Evolutionary conservation across 2,113 vertebrate genomes (phyloP).

Genomic region (Coreoperca whiteheadi): DNA sequence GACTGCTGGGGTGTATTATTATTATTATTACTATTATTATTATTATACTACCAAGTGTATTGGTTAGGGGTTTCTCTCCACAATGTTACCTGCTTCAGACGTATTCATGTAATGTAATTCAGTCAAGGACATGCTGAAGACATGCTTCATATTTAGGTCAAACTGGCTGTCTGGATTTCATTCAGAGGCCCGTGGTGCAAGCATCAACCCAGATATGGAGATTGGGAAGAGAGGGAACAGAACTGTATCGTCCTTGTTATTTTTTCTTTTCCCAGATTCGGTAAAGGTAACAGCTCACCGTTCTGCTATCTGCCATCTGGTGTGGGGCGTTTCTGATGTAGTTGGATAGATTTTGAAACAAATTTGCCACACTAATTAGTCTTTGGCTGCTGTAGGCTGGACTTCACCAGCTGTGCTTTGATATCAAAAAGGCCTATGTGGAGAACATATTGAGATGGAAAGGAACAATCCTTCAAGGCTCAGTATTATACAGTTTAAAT

Average conservation of each 20-base stretch:
- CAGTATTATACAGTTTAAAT: conserved; percentile 30
- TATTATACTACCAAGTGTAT: too few relatives aligned
- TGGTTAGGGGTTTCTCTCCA: conserved; percentile 12
- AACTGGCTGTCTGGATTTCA: conserved; percentile 62
- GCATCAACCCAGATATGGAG: conserved; percentile 74
- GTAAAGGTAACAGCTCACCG: conserved; percentile 45
- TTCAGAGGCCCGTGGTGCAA: conserved; percentile 51
- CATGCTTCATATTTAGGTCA: conserved; percentile 76
- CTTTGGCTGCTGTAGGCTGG: conserved; percentile 58
- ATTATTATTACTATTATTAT: too few relatives aligned
- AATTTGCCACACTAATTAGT: conserved; percentile 70
- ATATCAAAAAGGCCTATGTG: conserved; percentile 31
- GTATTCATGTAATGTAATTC: conserved; percentile 40
- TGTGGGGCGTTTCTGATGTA: conserved; percentile 51
- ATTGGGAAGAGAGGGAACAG: conserved; percentile 47
- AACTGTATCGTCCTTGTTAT: conserved; percentile 43
- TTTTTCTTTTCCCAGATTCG: conserved; percentile 31
- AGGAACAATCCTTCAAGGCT: conserved; percentile 45
- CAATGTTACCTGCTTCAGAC: conserved; percentile 6
- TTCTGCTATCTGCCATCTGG: conserved; percentile 70
- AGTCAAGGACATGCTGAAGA: conserved; percentile 75
- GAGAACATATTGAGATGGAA: conserved; percentile 42
- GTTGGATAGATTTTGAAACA: conserved; percentile 65
- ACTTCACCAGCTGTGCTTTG: conserved; percentile 63
- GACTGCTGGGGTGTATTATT: conserved; percentile 2